These are phyloP conservation scores for Papilio aristodemus DNA, from an alignment of 1,140 invertebrate species.

Conservation along the genomic window DNA sequence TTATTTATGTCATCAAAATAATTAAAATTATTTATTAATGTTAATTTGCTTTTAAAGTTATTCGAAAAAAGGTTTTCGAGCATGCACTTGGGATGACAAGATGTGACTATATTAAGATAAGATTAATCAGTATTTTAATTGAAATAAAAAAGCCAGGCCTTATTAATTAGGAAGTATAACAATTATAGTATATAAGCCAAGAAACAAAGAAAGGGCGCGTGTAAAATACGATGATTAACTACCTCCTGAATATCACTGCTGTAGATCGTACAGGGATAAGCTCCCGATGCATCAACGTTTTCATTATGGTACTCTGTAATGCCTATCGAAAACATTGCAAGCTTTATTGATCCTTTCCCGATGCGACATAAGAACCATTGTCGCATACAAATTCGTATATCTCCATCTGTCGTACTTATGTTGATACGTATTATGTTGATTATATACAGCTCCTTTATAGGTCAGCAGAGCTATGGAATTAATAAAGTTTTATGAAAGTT, in stretches of 20 bases:
- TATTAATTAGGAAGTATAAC: background rate
- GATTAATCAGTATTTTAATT: too few relatives aligned
- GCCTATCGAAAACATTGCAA: conserved; percentile 10
- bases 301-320: conserved; percentile 10
- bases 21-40: too few relatives aligned
- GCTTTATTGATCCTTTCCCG: conserved; percentile 11
- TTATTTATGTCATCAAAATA: too few relatives aligned
- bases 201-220: conserved; percentile 9
- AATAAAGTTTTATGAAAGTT: conserved; percentile 23
- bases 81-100: too few relatives aligned
- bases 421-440: background rate
- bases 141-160: too few relatives aligned
- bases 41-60: too few relatives aligned
- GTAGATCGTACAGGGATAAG: conserved; percentile 17
- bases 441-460: conserved; percentile 25
- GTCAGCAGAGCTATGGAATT: conserved; percentile 27
- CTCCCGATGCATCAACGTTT: conserved; percentile 11
- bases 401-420: conserved; percentile 8
- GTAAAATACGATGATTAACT: conserved; percentile 13
- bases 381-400: background rate
- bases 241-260: conserved; percentile 14
- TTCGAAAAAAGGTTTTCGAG: too few relatives aligned
- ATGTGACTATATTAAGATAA: too few relatives aligned
- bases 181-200: background rate
- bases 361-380: background rate